Percentiles rank a stretch among this genome's conserved stretches.
Evolutionary conservation across 2,888 invertebrate species (phyloP).

Genomic region (Idaea aversata): DNA sequence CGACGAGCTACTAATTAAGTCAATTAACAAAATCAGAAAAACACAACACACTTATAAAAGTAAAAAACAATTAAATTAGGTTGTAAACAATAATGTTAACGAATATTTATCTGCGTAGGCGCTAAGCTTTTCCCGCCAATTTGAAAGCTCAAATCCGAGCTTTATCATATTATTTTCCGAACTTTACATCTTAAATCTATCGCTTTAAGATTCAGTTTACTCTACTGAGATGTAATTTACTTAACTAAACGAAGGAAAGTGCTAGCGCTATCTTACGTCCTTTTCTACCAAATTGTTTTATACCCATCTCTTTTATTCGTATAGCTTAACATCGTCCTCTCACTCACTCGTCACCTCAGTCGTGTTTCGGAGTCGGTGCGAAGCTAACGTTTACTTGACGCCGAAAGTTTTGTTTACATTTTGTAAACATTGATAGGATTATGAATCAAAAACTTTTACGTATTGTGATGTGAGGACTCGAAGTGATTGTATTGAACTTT

Average conservation of each 20-base stretch:
- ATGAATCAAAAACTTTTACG: constrained; percentile 30
- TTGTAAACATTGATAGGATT: constrained; percentile 38
- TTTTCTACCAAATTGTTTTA: constrained; percentile 35
- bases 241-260: constrained; percentile 19
- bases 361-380: constrained; percentile 37
- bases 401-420: constrained; percentile 50
- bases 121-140: constrained; percentile 61
- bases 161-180: constrained; percentile 8
- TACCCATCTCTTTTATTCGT: constrained; percentile 49
- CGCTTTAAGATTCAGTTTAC: constrained; percentile 12
- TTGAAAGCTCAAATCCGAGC: constrained; percentile 32
- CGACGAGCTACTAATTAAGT: background rate
- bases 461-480: constrained; percentile 49
- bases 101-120: constrained; percentile 24
- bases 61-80: constrained; percentile 4
- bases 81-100: constrained; percentile 13
- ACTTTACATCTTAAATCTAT: background rate
- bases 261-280: constrained; percentile 28
- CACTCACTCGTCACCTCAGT: constrained; percentile 47
- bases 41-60: constrained; percentile 13
- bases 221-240: background rate
- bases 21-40: background rate
- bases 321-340: constrained; percentile 17
- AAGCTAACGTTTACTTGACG: constrained; percentile 31
- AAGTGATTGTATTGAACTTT: constrained; percentile 26